These are phyloP conservation scores for Styela clava DNA, from an alignment of 23 tunicate genomes.

Conservation along the genomic window DNA sequence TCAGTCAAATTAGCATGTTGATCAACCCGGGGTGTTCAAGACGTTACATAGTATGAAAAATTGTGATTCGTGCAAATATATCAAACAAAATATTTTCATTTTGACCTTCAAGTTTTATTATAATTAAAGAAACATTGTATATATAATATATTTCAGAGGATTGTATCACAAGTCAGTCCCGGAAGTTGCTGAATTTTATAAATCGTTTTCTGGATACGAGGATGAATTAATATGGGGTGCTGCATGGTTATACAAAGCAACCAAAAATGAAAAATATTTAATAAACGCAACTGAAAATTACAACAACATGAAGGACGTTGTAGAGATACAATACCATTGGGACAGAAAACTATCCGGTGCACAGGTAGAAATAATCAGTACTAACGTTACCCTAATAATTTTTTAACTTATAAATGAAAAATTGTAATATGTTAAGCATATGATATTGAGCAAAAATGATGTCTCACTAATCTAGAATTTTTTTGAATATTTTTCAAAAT, in stretches of 20 bases:
- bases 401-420: neutral
- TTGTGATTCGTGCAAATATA: too few relatives aligned
- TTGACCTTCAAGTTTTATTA: too few relatives aligned
- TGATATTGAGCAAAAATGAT: neutral
- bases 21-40: too few relatives aligned
- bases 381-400: neutral
- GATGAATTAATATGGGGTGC: constrained; percentile 74
- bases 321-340: constrained; percentile 61
- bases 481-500: too few relatives aligned
- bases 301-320: constrained; percentile 9
- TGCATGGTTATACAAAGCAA: constrained; percentile 54
- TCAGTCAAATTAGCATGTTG: too few relatives aligned
- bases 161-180: constrained; percentile 62
- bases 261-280: constrained; percentile 31
- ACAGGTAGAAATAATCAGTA: constrained; percentile 33
- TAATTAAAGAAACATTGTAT: too few relatives aligned
- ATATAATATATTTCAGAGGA: constrained; percentile 19
- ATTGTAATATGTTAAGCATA: neutral
- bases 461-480: constrained; percentile 1
- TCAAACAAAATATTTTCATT: too few relatives aligned
- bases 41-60: too few relatives aligned
- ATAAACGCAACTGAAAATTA: constrained; percentile 16
- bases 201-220: constrained; percentile 51
- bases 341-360: constrained; percentile 81
- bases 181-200: constrained; percentile 38